These are phyloP conservation scores for Enteromius argenteus DNA, from an alignment of 2,797 vertebrate genomes.

Conservation along the genomic window DNA sequence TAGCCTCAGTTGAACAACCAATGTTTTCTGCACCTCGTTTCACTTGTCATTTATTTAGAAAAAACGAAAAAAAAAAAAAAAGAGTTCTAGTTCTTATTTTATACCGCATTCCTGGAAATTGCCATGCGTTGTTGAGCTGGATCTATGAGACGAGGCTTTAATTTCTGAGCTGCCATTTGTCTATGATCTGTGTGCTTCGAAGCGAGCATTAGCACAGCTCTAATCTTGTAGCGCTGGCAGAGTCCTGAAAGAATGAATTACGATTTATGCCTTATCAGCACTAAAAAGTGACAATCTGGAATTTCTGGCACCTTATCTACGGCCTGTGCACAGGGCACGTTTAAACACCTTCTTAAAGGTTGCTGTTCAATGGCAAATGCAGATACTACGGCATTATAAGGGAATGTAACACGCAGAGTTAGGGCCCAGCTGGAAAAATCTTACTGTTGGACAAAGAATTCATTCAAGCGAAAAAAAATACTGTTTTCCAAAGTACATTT, in stretches of 20 bases:
- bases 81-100: not conserved
- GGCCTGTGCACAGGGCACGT: not conserved
- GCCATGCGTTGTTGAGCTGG: not conserved
- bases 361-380: not conserved
- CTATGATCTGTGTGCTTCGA: slow-evolving; percentile 16
- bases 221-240: slow-evolving; percentile 40
- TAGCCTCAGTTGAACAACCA: not conserved
- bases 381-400: not conserved
- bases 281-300: slow-evolving; percentile 27
- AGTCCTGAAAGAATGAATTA: slow-evolving; percentile 38
- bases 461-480: not conserved
- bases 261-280: slow-evolving; percentile 51
- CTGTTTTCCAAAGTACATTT: not conserved
- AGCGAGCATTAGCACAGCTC: slow-evolving; percentile 9
- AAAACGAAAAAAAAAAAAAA: not conserved
- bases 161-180: slow-evolving; percentile 35
- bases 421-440: not conserved
- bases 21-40: not conserved
- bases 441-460: not conserved
- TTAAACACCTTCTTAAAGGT: not conserved
- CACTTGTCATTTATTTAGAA: not conserved
- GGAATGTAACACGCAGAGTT: not conserved
- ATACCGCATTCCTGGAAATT: not conserved
- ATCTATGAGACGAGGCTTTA: not conserved
- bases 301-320: not conserved